Evolutionary conservation across 23 tunicate species (phyloP).

Genomic region (Halocynthia aurantium): DNA sequence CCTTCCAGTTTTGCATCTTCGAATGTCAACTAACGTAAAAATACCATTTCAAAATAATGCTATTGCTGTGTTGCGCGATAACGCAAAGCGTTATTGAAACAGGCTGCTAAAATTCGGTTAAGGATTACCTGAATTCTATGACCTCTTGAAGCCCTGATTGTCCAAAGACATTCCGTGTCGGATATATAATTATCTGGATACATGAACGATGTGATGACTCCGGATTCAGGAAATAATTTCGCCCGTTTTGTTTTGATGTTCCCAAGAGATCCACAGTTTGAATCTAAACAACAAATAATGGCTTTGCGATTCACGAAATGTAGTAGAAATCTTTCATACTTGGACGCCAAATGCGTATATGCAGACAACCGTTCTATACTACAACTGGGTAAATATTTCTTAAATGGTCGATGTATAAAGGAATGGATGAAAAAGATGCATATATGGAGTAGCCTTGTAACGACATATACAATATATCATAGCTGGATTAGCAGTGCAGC

Average conservation of each 20-base stretch:
- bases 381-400: too few relatives aligned
- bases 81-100: not conserved
- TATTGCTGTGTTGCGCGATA: not conserved
- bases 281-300: not conserved
- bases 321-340: too few relatives aligned
- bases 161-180: constrained; percentile 4
- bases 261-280: constrained; percentile 7
- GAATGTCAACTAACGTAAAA: not conserved
- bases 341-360: too few relatives aligned
- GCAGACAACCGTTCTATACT: too few relatives aligned
- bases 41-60: not conserved
- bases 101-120: not conserved
- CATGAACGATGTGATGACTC: not conserved
- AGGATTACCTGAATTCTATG: not conserved
- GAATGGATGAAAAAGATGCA: too few relatives aligned
- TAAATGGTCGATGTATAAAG: too few relatives aligned
- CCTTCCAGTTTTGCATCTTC: constrained; percentile 2
- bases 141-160: not conserved
- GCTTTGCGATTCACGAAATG: too few relatives aligned
- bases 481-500: too few relatives aligned
- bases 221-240: not conserved
- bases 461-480: too few relatives aligned
- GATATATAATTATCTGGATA: constrained; percentile 9
- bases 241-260: not conserved
- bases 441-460: too few relatives aligned